A percentile compares a stretch with the other conserved stretches of the same genome.
Evolutionary conservation across 2,797 vertebrate genomes (phyloP).

Genomic region (Crotalus adamanteus): DNA sequence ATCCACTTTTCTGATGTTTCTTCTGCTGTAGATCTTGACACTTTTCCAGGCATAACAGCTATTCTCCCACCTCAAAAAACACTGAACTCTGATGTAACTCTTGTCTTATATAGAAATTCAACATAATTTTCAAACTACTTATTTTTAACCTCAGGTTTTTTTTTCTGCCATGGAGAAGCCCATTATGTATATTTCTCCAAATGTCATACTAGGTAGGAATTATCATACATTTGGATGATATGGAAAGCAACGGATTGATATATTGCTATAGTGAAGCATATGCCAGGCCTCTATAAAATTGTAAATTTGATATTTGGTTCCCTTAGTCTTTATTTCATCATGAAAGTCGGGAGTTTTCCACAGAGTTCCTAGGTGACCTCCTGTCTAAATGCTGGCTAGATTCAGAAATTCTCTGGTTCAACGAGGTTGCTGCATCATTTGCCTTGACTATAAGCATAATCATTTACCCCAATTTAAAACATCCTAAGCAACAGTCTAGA

Average conservation of each 20-base stretch:
- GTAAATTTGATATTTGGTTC: not conserved
- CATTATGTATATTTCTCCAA: not conserved
- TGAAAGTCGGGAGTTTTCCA: not conserved
- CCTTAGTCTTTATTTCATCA: not conserved
- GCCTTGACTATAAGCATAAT: not conserved
- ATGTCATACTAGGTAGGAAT: not conserved
- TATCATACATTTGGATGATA: not conserved
- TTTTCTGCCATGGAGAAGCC: not conserved
- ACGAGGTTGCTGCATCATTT: not conserved
- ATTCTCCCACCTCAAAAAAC: not conserved
- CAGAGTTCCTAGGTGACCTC: not conserved
- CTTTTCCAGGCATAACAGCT: not conserved
- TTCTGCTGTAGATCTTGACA: not conserved
- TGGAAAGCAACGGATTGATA: not conserved
- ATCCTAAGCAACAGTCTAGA: not conserved
- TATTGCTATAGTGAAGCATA: not conserved
- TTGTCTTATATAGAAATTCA: not conserved
- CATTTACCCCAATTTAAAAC: not conserved
- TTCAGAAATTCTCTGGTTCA: not conserved
- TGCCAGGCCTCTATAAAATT: not conserved
- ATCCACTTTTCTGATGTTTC: not conserved
- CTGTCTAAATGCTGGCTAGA: not conserved
- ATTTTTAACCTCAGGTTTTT: not conserved
- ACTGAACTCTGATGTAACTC: not conserved
- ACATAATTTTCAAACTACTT: not conserved